These are phyloP conservation scores for Agraylea sexmaculata DNA, from an alignment of 1,140 invertebrate genomes.

Conservation along the genomic window DNA sequence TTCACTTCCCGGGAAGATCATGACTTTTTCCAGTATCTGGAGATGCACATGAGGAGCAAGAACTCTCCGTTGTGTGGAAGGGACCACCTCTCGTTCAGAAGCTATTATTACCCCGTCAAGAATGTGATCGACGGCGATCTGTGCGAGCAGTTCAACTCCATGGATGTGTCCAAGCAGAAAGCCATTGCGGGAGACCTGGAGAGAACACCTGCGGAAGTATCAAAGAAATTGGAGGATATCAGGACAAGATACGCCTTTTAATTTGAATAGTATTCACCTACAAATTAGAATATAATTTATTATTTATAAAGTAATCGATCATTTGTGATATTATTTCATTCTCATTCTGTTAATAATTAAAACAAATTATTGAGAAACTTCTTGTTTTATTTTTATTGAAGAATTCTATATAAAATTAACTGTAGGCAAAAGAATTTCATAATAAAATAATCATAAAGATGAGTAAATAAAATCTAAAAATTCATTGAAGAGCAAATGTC, in stretches of 20 bases:
- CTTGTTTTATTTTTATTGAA: no score
- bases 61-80: slow-evolving; percentile 92
- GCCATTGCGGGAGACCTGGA: slow-evolving; percentile 90
- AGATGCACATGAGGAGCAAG: slow-evolving; percentile 99
- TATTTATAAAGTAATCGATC: not conserved
- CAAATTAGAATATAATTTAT: not conserved
- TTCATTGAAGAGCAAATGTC: no score
- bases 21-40: slow-evolving; percentile 98
- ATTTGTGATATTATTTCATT: no score
- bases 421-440: no score
- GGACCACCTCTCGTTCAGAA: slow-evolving; percentile 94
- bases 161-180: slow-evolving; percentile 89
- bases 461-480: no score
- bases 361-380: no score
- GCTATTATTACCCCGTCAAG: slow-evolving; percentile 97
- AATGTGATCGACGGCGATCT: slow-evolving; percentile 98
- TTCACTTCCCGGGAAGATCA: slow-evolving; percentile 98
- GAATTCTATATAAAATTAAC: no score
- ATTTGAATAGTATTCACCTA: slow-evolving; percentile 22
- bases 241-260: slow-evolving; percentile 91
- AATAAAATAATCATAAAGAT: no score
- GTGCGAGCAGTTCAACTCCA: slow-evolving; percentile 96
- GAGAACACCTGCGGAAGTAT: slow-evolving; percentile 89
- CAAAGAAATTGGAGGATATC: slow-evolving; percentile 90
- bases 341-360: no score